These are phyloP conservation scores for Labroides dimidiatus DNA, from an alignment of 2,797 vertebrate genomes.

Conservation along the genomic window DNA sequence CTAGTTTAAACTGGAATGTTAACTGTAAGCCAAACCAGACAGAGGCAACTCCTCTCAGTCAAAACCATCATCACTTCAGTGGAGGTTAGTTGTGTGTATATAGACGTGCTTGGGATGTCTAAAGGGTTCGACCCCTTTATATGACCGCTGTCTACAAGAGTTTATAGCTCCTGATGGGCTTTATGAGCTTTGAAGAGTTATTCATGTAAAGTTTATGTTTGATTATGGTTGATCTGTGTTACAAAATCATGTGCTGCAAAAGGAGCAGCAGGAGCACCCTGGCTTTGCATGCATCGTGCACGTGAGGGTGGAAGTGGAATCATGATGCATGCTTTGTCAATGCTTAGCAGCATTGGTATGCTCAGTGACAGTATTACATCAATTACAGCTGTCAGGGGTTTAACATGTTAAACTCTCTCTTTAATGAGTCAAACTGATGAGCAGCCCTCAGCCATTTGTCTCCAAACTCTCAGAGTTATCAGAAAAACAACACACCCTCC, in stretches of 20 bases:
- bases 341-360: constrained; percentile 26
- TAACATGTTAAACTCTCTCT: constrained; percentile 27
- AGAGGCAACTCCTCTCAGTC: too few species aligned
- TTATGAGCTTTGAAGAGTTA: too few species aligned
- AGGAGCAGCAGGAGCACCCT: neutral
- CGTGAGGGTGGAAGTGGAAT: constrained; percentile 46
- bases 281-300: constrained; percentile 36
- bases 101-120: too few species aligned
- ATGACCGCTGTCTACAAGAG: too few species aligned
- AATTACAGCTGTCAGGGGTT: constrained; percentile 51
- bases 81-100: too few species aligned
- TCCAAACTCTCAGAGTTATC: constrained; percentile 17
- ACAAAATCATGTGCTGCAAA: neutral
- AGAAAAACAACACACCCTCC: constrained; percentile 31
- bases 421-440: constrained; percentile 43
- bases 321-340: neutral
- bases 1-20: too few species aligned
- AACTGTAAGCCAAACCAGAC: too few species aligned
- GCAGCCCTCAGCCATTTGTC: constrained; percentile 16
- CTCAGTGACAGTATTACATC: constrained; percentile 32
- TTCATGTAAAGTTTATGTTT: too few species aligned
- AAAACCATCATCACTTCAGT: too few species aligned
- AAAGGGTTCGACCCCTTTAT: too few species aligned
- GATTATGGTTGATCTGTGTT: neutral
- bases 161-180: too few species aligned